A percentile compares a stretch with the other conserved stretches of the same genome.
Evolutionary conservation across 2,797 vertebrate genomes (phyloP).

Genomic region (Echeneis naucrates): DNA sequence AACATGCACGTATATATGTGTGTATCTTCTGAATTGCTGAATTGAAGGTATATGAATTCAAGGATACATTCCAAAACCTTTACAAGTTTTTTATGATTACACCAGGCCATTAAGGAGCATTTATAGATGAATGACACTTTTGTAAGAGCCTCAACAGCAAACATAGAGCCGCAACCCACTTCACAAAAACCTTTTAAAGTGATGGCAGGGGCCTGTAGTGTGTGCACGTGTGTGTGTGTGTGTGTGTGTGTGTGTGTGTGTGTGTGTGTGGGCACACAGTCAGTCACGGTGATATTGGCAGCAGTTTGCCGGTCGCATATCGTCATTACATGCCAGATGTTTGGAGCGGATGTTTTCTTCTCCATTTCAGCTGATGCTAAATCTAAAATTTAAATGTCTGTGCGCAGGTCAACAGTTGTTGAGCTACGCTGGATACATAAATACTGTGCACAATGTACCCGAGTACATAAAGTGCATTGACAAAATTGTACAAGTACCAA

Average conservation of each 20-base stretch:
- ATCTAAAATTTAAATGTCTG: background rate
- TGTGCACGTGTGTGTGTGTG: background rate
- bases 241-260: background rate
- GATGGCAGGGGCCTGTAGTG: background rate
- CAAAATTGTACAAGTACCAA: background rate
- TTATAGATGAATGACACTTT: background rate
- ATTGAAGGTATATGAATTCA: background rate
- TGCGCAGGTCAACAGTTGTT: background rate
- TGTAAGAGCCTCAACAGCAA: background rate
- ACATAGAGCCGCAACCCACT: background rate
- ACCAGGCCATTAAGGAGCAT: background rate
- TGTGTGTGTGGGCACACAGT: background rate
- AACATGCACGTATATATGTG: too few relatives aligned
- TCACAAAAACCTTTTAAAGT: constrained; percentile 3
- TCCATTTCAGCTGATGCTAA: background rate
- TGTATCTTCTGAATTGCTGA: background rate
- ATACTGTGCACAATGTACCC: too few relatives aligned
- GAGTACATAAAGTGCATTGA: background rate
- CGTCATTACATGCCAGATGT: constrained; percentile 14
- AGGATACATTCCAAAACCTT: background rate
- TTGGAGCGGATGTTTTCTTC: constrained; percentile 1
- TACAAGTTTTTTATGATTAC: background rate
- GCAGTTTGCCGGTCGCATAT: background rate
- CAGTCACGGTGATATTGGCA: background rate
- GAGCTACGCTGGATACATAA: too few relatives aligned